phyloP scores from a whole-genome alignment of 1,140 invertebrate genomes.

The Drosophila murphyi region DNA sequence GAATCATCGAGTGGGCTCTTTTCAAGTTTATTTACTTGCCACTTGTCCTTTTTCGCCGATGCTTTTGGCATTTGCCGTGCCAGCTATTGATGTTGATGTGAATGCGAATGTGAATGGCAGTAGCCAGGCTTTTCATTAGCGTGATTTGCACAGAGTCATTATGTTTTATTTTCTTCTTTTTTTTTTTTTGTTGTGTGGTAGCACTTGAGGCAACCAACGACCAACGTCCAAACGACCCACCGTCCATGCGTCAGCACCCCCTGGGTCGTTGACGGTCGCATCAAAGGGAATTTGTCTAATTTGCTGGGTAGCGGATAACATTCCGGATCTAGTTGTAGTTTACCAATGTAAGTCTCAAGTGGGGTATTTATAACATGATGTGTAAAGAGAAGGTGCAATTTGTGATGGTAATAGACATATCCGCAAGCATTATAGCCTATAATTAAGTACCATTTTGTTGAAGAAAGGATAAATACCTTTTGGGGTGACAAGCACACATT shows the following conservation, averaged over 20 bases:
- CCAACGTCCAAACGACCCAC: background rate
- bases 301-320: constrained; percentile 16
- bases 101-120: constrained; percentile 20
- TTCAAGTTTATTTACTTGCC: constrained; percentile 80
- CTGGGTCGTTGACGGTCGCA: background rate
- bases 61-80: constrained; percentile 25
- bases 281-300: constrained; percentile 35
- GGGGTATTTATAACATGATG: background rate
- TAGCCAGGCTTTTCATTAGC: constrained; percentile 75
- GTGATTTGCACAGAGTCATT: constrained; percentile 68
- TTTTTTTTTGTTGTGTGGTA: constrained; percentile 10
- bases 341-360: constrained; percentile 10
- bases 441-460: background rate
- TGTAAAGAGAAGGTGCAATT: background rate
- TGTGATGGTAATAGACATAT: background rate
- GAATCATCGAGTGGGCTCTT: constrained; percentile 63
- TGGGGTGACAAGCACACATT: too few relatives aligned
- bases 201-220: constrained; percentile 36
- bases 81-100: constrained; percentile 58
- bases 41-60: constrained; percentile 66
- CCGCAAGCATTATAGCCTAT: background rate
- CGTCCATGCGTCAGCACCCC: background rate
- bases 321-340: background rate
- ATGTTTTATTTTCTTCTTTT: constrained; percentile 46
- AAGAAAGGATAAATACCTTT: background rate